Percentiles rank a stretch among this genome's conserved stretches.
phyloP scores from a whole-genome alignment of 92 coral and sea anemone species.

The Blastomussa wellsi region DNA sequence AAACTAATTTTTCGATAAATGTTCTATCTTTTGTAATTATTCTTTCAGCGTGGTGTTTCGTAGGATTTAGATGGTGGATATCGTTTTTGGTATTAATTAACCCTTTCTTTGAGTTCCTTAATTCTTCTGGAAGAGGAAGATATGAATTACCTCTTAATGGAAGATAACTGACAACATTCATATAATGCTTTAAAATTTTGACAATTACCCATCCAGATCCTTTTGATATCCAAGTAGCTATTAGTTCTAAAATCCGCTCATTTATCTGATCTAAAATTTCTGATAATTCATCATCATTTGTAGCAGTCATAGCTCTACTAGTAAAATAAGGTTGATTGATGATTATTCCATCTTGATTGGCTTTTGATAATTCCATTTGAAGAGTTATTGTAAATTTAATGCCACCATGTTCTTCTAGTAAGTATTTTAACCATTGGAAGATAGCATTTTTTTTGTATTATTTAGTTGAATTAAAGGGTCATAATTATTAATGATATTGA shows the following conservation, averaged over 20 bases:
- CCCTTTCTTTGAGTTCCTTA: no score
- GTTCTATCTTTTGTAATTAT: conserved; percentile 5
- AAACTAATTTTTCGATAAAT: no score
- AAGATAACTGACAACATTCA: conserved; percentile 3
- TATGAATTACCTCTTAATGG: conserved; percentile 24
- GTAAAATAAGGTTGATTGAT: conserved; percentile 1
- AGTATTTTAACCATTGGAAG: no score
- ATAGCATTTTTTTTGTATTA: no score
- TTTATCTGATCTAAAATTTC: not conserved
- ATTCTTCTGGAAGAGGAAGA: conserved; percentile 17
- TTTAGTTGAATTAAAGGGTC: no score
- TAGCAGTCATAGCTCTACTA: not conserved
- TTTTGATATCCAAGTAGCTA: conserved; percentile 22
- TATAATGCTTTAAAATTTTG: not conserved
- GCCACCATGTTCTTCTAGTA: no score
- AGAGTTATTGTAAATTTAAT: no score
- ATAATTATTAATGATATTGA: no score
- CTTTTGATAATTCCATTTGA: no score
- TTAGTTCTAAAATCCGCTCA: not conserved
- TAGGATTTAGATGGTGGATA: conserved; percentile 30
- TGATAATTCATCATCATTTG: not conserved
- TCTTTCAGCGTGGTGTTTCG: conserved; percentile 15
- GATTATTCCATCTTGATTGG: no score
- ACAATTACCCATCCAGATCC: conserved; percentile 32
- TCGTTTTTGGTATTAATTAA: conserved; percentile 32